phyloP scores from a whole-genome alignment of 2,888 invertebrate genomes.

The Linnaemya vulpina region DNA sequence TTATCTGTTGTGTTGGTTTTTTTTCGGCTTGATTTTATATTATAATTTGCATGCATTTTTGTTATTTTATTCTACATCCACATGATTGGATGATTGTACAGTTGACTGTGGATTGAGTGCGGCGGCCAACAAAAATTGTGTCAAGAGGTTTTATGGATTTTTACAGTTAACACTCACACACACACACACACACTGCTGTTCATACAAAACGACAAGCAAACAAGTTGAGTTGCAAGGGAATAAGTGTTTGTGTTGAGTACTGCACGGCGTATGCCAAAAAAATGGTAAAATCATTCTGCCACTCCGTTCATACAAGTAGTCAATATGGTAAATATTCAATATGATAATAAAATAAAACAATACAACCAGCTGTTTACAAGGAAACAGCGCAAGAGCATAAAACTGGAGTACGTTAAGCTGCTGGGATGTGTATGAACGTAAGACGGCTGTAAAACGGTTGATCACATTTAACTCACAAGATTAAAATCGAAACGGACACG shows the following conservation, averaged over 20 bases:
- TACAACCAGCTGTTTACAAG: slow-evolving; percentile 60
- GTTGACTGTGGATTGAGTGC: slow-evolving; percentile 35
- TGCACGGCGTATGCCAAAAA: slow-evolving; percentile 51
- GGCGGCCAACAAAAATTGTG: slow-evolving; percentile 66
- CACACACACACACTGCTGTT: too few species aligned
- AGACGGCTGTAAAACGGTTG: slow-evolving; percentile 65
- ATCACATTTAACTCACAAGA: slow-evolving; percentile 73
- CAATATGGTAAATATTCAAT: slow-evolving; percentile 52
- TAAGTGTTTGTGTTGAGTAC: slow-evolving; percentile 11
- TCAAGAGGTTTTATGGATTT: slow-evolving; percentile 73
- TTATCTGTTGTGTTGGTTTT: slow-evolving; percentile 8
- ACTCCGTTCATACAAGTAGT: slow-evolving; percentile 52
- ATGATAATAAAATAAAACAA: slow-evolving; percentile 56
- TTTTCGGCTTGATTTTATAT: slow-evolving; percentile 40
- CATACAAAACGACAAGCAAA: slow-evolving; percentile 6
- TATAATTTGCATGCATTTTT: slow-evolving; percentile 64
- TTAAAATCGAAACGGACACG: slow-evolving; percentile 73
- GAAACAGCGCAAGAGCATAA: neutral
- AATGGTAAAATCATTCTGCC: slow-evolving; percentile 44
- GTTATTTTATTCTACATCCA: neutral
- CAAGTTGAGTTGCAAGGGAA: neutral
- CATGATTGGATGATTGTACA: slow-evolving; percentile 20
- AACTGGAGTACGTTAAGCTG: slow-evolving; percentile 51
- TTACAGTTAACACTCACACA: slow-evolving; percentile 66
- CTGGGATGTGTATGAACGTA: slow-evolving; percentile 25